Conservation (phyloP, 2,888 invertebrate species). For the Pardosa pseudoannulata region DNA sequence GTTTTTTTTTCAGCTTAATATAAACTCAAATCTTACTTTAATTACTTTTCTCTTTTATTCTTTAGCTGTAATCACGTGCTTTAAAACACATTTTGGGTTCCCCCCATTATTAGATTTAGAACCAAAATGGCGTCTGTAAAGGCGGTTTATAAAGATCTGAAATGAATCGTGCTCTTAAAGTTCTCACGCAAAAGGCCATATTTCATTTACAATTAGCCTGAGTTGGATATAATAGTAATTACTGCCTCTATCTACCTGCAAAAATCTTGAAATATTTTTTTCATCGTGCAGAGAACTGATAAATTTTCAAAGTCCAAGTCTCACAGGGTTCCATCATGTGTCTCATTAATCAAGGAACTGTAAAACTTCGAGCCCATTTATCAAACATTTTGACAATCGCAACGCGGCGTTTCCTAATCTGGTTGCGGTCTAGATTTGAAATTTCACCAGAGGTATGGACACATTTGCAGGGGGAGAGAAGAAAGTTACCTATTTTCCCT, state of each 20-base stretch:
- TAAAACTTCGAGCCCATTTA: slow-evolving; percentile 58
- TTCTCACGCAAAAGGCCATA: slow-evolving; percentile 3
- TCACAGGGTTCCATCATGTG: slow-evolving; percentile 29
- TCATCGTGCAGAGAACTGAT: neutral
- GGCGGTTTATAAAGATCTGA: no score
- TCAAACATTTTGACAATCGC: slow-evolving; percentile 46
- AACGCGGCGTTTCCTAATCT: slow-evolving; percentile 29
- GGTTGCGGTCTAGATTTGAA: slow-evolving; percentile 24
- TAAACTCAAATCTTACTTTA: no score
- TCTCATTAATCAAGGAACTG: slow-evolving; percentile 57
- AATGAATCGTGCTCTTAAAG: neutral
- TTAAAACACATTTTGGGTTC: no score
- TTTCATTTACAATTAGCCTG: slow-evolving; percentile 11
- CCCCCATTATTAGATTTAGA: no score
- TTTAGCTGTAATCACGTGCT: no score
- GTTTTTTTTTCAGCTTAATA: no score
- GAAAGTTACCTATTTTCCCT: neutral
- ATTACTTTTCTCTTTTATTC: no score
- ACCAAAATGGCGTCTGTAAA: no score
- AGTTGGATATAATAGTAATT: neutral
- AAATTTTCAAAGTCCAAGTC: neutral
- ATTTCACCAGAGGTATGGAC: slow-evolving; percentile 11
- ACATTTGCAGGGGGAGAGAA: neutral
- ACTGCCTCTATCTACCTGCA: slow-evolving; percentile 1
- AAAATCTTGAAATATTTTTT: slow-evolving; percentile 27